Evolutionary conservation across 92 coral and sea anemone species (phyloP).

Genomic region (Paramuricea clavata): DNA sequence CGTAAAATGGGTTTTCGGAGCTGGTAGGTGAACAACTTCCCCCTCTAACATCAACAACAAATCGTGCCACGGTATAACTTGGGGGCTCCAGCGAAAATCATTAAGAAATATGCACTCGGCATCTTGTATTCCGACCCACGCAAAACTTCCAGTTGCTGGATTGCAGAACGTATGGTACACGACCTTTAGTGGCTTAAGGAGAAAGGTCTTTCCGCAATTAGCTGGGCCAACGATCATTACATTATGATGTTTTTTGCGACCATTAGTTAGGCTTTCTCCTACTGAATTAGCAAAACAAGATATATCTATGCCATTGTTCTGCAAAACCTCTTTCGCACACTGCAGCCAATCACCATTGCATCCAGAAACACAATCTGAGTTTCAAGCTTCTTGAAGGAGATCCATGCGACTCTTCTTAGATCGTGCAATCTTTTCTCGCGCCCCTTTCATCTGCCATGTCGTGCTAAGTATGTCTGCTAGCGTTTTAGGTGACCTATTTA

Average conservation of each 20-base stretch:
- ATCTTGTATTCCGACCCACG: constrained; percentile 59
- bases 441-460: constrained; percentile 64
- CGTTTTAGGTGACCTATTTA: background rate
- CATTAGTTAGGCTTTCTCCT: constrained; percentile 14
- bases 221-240: constrained; percentile 69
- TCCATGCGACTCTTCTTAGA: constrained; percentile 52
- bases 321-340: constrained; percentile 62
- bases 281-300: constrained; percentile 10
- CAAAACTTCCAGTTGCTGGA: constrained; percentile 65
- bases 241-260: constrained; percentile 63
- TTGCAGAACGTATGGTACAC: constrained; percentile 52
- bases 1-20: constrained; percentile 69
- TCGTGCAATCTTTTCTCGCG: constrained; percentile 39
- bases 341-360: constrained; percentile 57
- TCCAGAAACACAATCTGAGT: constrained; percentile 31
- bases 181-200: constrained; percentile 53
- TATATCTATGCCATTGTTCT: constrained; percentile 22
- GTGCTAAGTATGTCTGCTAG: constrained; percentile 24
- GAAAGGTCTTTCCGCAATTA: constrained; percentile 65
- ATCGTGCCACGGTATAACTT: constrained; percentile 65
- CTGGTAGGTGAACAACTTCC: constrained; percentile 63
- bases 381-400: constrained; percentile 35
- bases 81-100: constrained; percentile 57
- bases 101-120: constrained; percentile 64
- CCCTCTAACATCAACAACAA: constrained; percentile 66